Conservation (phyloP, 1,140 invertebrate genomes). For the Meloidogyne chitwoodi region DNA sequence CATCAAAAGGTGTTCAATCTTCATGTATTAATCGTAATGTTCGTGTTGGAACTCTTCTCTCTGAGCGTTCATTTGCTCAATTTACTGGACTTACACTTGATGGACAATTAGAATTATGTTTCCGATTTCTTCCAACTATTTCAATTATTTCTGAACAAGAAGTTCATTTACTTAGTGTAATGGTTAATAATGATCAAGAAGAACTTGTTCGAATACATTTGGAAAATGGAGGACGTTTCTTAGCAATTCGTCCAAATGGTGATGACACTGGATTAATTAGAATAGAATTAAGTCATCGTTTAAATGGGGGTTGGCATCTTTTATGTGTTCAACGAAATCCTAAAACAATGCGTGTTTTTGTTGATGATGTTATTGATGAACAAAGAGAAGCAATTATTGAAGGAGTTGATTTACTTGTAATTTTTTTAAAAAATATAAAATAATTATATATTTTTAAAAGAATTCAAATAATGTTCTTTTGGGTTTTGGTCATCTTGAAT, state of each 20-base stretch:
- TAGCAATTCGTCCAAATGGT: conserved; percentile 30
- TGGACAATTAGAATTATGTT: conserved; percentile 69
- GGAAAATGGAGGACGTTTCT: conserved; percentile 12
- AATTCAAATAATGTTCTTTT: conserved; percentile 20
- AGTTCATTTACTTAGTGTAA: conserved; percentile 25
- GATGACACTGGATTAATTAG: conserved; percentile 15
- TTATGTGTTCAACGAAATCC: conserved; percentile 18
- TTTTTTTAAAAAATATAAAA: not conserved
- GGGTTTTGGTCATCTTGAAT: conserved; percentile 13
- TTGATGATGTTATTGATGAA: conserved; percentile 74
- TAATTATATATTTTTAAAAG: not conserved
- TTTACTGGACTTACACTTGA: conserved; percentile 58
- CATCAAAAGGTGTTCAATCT: conserved; percentile 72
- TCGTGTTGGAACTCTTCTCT: conserved; percentile 61
- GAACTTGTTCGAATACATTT: conserved; percentile 22
- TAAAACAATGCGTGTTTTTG: conserved; percentile 68
- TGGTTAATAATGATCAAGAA: conserved; percentile 27
- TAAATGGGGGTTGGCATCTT: conserved; percentile 65
- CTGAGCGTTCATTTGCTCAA: conserved; percentile 55
- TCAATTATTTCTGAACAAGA: not conserved
- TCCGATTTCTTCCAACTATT: conserved; percentile 76
- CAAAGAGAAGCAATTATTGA: not conserved
- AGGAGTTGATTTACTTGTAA: conserved; percentile 12
- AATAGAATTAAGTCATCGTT: conserved; percentile 37
- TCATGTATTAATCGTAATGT: conserved; percentile 77